A percentile compares a stretch with the other conserved stretches of the same genome.
These are phyloP conservation scores for Eulacestoma nigropectus DNA, from an alignment of 2,113 vertebrate genomes.

Conservation along the genomic window DNA sequence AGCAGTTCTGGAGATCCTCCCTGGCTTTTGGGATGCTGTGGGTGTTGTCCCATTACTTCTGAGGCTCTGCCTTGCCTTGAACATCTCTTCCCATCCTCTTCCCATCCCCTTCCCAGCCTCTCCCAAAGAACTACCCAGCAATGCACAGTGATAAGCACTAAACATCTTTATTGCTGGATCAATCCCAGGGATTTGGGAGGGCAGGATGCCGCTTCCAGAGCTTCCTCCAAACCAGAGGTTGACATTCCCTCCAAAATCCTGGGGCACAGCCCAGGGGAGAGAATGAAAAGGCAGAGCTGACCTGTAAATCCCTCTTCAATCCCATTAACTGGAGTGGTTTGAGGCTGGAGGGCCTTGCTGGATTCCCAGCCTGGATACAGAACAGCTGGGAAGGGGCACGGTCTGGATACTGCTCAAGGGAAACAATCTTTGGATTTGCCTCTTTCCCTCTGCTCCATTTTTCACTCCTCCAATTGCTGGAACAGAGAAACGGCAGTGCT, in stretches of 20 bases:
- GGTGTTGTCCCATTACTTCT: not conserved
- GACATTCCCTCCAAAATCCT: not conserved
- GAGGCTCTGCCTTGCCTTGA: not conserved
- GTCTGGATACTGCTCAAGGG: not conserved
- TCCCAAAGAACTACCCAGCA: not conserved
- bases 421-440: not conserved
- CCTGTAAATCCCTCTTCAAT: conserved; percentile 27
- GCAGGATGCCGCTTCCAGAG: not conserved
- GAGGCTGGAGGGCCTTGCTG: not conserved
- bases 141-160: not conserved
- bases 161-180: not conserved
- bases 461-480: not conserved
- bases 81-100: not conserved
- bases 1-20: not conserved
- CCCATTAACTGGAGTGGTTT: not conserved
- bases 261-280: not conserved
- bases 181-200: not conserved
- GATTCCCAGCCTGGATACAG: conserved; percentile 47
- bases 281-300: not conserved
- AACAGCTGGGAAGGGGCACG: conserved; percentile 46
- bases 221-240: not conserved
- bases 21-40: not conserved
- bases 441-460: not conserved
- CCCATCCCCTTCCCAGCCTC: not conserved
- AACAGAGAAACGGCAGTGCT: not conserved